Base-by-base conservation (phyloP, 2,113 vertebrate genomes). In the Epinephelus lanceolatus region DNA sequence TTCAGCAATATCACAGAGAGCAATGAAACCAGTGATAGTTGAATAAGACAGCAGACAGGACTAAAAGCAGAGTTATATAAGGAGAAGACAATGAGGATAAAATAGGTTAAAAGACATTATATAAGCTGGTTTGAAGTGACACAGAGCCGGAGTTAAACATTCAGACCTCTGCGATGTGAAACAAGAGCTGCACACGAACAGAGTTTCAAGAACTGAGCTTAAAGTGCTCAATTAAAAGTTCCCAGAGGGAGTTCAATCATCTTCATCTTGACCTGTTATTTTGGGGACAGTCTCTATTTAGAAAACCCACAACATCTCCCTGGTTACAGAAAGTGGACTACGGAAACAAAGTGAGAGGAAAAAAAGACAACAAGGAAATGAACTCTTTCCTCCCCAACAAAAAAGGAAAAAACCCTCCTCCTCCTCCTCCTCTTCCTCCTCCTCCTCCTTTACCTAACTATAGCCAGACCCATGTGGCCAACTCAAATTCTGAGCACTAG, bases 401-500 rank as follows among this genome's bases (percentile, higher is more conserved):
- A 75, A 27, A n/a, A 13, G 21, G 49, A 55, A 33, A 47, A 63
- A 78, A 56, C 6, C 33, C 33, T 37, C 6, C 33, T 37, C 6
- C 33, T 37, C 33, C 6, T 37, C 33, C 6, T 37, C 33, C 33
- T 33, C 33, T 5, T 33, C 33, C 33, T 25, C 27, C 55, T 61
- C n/a, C 68, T 51, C 76, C 85, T 86, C 45, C 12, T 67, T 71
- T 69, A 73, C 62, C 84, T 76, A 75, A 89, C 83, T 89, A 83
- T 86, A 80, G 62, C 86, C 82, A 88, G 85, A 86, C 80, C 92
- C 86, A 83, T 88, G 93, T 78, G 88, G 87, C 92, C 83, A 93
- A 94, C 94, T 96, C 93, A 94, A 94, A 95, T 93, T 93, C 93
- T 91, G 94, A 95, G 88, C 92, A 94, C 93, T 87, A 91, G 90